phyloP scores from a whole-genome alignment of 30 jellyfish, hydroid and myxozoan genomes.

The Cassiopea andromeda region DNA sequence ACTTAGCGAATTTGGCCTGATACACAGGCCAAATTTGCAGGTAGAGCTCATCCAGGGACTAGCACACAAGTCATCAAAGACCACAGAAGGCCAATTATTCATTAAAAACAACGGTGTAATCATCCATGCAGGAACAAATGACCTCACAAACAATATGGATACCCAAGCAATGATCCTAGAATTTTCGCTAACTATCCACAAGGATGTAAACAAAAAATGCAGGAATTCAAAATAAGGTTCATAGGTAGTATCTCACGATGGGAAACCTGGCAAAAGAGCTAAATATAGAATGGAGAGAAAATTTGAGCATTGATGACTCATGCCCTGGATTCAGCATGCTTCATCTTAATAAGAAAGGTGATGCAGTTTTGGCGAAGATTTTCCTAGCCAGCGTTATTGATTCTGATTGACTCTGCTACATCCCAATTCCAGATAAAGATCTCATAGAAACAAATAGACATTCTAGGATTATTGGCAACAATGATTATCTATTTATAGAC shows the following conservation, averaged over 20 bases:
- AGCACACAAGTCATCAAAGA: neutral
- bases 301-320: neutral
- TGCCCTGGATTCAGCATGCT: neutral
- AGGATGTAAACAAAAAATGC: neutral
- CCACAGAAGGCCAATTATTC: neutral
- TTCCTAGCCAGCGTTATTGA: neutral
- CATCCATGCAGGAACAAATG: neutral
- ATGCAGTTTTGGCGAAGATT: neutral
- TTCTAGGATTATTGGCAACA: neutral
- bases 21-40: neutral
- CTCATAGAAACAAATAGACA: neutral
- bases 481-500: neutral
- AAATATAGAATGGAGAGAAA: neutral
- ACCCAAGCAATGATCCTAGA: neutral
- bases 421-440: neutral
- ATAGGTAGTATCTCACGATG: neutral
- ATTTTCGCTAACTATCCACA: constrained; percentile 8
- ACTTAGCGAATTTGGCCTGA: neutral
- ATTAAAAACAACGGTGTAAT: neutral
- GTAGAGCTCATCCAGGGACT: neutral
- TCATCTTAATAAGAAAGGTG: constrained; percentile 3
- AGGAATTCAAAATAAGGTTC: neutral
- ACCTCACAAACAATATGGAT: neutral
- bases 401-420: constrained; percentile 3
- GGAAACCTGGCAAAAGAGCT: constrained; percentile 4